Conservation (phyloP, 2,113 vertebrate species). For the Cavia aperea region DNA sequence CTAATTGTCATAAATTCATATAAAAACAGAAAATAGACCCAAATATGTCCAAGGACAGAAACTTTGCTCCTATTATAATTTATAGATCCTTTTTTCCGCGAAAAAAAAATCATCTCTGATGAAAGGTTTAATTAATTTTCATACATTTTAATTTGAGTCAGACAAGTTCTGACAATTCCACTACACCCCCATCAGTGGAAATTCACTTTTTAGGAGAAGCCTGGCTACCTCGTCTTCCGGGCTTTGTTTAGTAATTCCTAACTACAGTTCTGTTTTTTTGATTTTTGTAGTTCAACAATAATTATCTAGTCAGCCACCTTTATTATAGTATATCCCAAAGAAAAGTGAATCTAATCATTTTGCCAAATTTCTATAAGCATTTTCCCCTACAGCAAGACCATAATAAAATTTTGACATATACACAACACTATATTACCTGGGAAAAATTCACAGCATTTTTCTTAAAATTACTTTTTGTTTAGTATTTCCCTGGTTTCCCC, state of each 20-base stretch:
- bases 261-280: background rate
- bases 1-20: background rate
- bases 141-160: constrained; percentile 19
- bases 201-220: background rate
- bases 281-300: background rate
- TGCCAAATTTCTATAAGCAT: background rate
- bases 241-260: background rate
- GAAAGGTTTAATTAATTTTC: constrained; percentile 38
- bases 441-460: background rate
- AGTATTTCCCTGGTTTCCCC: background rate
- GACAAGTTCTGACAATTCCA: background rate
- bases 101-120: background rate
- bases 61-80: background rate
- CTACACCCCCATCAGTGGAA: background rate
- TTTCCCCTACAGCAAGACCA: background rate
- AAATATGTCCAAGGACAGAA: background rate
- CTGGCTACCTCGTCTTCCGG: background rate
- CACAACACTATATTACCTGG: background rate
- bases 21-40: constrained; percentile 11
- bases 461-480: background rate
- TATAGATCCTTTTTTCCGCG: background rate
- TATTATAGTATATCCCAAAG: background rate
- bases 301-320: background rate
- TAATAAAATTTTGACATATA: constrained; percentile 26
- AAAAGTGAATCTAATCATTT: constrained; percentile 16